A percentile compares a stretch with the other conserved stretches of the same genome.
These are phyloP conservation scores for Carassius carassius DNA, from an alignment of 2,113 vertebrate species.

Conservation along the genomic window DNA sequence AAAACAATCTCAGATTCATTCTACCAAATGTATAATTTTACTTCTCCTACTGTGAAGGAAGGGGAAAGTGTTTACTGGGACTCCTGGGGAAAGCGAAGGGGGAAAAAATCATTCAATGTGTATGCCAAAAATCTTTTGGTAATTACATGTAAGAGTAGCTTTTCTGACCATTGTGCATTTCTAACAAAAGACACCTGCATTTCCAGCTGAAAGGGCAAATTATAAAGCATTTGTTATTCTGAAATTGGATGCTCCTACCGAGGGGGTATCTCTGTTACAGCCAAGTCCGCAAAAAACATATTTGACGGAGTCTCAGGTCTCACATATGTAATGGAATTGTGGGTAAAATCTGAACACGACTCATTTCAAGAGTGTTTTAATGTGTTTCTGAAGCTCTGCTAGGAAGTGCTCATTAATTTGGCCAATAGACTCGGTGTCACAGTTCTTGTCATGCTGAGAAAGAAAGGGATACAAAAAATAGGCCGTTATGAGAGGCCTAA, in stretches of 20 bases:
- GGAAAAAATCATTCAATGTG: constrained; percentile 58
- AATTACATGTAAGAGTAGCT: constrained; percentile 65
- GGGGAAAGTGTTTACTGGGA: constrained; percentile 52
- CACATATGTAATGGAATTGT: constrained; percentile 31
- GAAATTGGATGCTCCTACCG: constrained; percentile 55
- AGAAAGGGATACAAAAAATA: constrained; percentile 1
- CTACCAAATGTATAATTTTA: constrained; percentile 61
- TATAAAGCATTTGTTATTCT: constrained; percentile 64
- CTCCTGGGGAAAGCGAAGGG: constrained; percentile 37
- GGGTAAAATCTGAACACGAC: constrained; percentile 49
- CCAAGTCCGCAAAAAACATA: constrained; percentile 30
- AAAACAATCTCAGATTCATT: constrained; percentile 41
- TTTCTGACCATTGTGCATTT: constrained; percentile 52
- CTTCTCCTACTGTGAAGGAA: constrained; percentile 48
- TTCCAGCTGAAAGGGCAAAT: constrained; percentile 62
- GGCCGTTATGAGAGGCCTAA: constrained; percentile 52
- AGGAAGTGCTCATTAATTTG: constrained; percentile 60
- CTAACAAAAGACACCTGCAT: constrained; percentile 67
- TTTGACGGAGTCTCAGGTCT: constrained; percentile 33
- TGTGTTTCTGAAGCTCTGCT: constrained; percentile 54
- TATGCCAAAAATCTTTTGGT: constrained; percentile 59
- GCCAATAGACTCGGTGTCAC: constrained; percentile 55
- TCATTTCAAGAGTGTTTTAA: constrained; percentile 57
- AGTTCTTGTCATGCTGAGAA: constrained; percentile 55
- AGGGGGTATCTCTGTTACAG: constrained; percentile 36